Conservation (phyloP, 2,113 vertebrate genomes). For the Campylomormyrus tamandua region DNA sequence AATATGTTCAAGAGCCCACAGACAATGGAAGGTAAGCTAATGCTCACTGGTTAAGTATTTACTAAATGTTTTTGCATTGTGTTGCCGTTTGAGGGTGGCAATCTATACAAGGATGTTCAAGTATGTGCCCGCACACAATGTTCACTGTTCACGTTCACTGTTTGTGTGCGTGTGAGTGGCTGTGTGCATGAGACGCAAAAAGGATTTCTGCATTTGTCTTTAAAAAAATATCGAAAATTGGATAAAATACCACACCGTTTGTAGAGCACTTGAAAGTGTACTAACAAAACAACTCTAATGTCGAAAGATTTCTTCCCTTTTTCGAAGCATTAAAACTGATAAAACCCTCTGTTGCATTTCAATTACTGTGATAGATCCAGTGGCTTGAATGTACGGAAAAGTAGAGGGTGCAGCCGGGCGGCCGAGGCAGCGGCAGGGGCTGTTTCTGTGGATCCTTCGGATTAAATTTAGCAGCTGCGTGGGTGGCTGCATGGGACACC, state of each 20-base stretch:
- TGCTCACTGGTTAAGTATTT: background rate
- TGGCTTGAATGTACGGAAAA: background rate
- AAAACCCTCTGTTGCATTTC: background rate
- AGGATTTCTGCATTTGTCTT: background rate
- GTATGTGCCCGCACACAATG: background rate
- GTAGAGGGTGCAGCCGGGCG: no score
- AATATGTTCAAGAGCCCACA: background rate
- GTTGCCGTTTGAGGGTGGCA: background rate
- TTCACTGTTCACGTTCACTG: no score
- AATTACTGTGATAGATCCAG: background rate
- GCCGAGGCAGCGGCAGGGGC: background rate
- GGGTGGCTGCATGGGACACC: background rate
- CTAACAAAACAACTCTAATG: background rate
- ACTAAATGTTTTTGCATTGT: background rate
- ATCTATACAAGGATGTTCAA: background rate
- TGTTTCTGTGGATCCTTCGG: background rate
- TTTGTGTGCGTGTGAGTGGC: background rate
- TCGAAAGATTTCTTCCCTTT: background rate
- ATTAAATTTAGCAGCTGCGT: slow-evolving; percentile 5
- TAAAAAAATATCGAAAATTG: background rate
- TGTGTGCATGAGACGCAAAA: background rate
- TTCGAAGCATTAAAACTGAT: background rate
- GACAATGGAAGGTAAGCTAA: background rate
- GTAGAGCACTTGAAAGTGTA: background rate
- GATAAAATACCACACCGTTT: background rate